A percentile compares a stretch with the other conserved stretches of the same genome.
phyloP scores from a whole-genome alignment of 2,888 invertebrate species.

The Tipula vernalis region DNA sequence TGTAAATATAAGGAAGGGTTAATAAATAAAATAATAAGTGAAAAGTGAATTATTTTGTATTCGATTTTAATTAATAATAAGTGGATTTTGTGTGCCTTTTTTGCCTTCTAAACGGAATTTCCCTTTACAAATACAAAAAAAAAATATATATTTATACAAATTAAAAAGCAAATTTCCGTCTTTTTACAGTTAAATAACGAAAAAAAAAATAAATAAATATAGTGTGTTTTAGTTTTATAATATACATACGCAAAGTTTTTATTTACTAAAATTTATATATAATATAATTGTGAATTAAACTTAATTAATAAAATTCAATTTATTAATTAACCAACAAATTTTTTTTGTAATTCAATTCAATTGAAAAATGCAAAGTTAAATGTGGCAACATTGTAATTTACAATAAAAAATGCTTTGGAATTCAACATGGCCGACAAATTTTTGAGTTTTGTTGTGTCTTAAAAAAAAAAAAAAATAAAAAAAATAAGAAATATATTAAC shows the following conservation, averaged over 20 bases:
- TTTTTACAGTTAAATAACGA: neutral
- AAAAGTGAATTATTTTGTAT: neutral
- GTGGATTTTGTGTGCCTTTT: neutral
- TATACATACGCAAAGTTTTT: neutral
- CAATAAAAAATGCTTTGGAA: conserved; percentile 13
- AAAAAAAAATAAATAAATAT: neutral
- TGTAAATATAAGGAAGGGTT: neutral
- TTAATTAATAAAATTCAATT: neutral
- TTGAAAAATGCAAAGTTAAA: conserved; percentile 7
- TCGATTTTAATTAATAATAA: neutral
- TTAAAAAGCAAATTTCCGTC: neutral
- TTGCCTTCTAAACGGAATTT: neutral
- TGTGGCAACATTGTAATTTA: conserved; percentile 9
- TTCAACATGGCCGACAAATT: conserved; percentile 15
- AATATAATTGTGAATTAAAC: neutral
- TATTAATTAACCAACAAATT: neutral
- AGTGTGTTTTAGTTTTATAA: neutral
- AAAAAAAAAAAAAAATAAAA: neutral
- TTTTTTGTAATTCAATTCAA: neutral
- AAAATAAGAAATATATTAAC: neutral
- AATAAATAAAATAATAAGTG: neutral
- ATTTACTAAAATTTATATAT: neutral
- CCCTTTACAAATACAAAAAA: neutral
- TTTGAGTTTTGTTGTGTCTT: conserved; percentile 4
- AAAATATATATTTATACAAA: neutral